phyloP scores from a whole-genome alignment of 2,113 vertebrate genomes.

The Dromiciops gliroides region DNA sequence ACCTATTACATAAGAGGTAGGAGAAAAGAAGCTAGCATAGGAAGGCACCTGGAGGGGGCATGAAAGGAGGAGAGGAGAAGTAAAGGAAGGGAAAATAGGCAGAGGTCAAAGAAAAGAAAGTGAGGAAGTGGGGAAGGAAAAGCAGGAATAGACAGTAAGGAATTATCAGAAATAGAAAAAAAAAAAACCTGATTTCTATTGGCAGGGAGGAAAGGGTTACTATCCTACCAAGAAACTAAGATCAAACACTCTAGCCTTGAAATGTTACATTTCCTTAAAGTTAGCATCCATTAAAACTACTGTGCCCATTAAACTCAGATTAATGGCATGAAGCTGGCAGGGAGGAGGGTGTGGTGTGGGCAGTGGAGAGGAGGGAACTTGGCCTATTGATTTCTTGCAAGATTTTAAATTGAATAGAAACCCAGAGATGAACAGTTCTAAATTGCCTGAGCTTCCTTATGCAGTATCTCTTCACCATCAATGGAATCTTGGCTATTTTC shows the following conservation, averaged over 20 bases:
- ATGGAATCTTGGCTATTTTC: slow-evolving; percentile 14
- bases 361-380: slow-evolving; percentile 32
- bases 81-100: not conserved
- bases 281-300: slow-evolving; percentile 21
- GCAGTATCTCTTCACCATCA: slow-evolving; percentile 42
- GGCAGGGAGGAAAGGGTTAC: not conserved
- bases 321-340: slow-evolving; percentile 20
- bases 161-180: not conserved
- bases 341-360: slow-evolving; percentile 9
- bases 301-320: slow-evolving; percentile 54
- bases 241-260: slow-evolving; percentile 2
- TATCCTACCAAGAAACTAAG: slow-evolving; percentile 13
- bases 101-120: not conserved
- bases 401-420: slow-evolving; percentile 55
- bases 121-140: not conserved
- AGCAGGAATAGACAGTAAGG: not conserved
- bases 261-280: slow-evolving; percentile 43
- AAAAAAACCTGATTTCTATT: not conserved
- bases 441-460: slow-evolving; percentile 29
- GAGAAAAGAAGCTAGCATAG: not conserved
- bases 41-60: not conserved
- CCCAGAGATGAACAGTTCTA: slow-evolving; percentile 41
- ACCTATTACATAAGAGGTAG: not conserved
- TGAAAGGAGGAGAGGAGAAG: not conserved
- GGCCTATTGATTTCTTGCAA: slow-evolving; percentile 58